Conservation (phyloP, 2,797 vertebrate species). For the Myripristis jacobus region DNA sequence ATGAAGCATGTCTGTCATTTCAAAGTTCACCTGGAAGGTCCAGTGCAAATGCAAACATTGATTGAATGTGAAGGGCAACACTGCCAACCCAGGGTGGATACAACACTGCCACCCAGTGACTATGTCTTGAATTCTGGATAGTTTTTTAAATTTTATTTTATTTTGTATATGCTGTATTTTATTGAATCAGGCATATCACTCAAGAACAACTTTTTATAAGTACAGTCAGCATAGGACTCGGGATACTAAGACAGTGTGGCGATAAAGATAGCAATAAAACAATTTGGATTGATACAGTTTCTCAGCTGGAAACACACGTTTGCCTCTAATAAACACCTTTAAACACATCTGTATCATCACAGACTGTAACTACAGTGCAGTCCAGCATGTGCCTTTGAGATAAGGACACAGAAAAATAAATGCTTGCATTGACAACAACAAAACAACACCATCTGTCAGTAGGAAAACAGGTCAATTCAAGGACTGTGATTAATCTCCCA, state of each 20-base stretch:
- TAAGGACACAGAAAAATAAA: conserved; percentile 13
- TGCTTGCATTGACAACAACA: not conserved
- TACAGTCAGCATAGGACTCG: not conserved
- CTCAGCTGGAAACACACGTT: not conserved
- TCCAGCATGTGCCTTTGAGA: not conserved
- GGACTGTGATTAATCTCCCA: not conserved
- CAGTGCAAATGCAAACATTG: not conserved
- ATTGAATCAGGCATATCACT: not conserved
- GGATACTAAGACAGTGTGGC: not conserved
- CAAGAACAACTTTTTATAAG: not conserved
- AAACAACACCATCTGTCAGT: not conserved
- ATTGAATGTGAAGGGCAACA: not conserved
- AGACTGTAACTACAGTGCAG: conserved; percentile 10
- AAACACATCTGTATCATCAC: not conserved
- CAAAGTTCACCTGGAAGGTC: conserved; percentile 12
- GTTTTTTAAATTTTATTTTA: not conserved
- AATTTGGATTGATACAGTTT: not conserved
- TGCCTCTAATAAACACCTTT: not conserved
- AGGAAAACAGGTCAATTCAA: conserved; percentile 13
- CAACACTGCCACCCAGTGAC: conserved; percentile 44
- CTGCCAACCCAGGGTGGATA: not conserved
- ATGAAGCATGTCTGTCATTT: not conserved
- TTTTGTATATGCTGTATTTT: not conserved
- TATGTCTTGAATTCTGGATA: not conserved
- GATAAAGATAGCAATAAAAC: not conserved